Percentiles rank a stretch among this genome's conserved stretches.
Evolutionary conservation across 92 coral and sea anemone species (phyloP).

Genomic region (Paragorgia papillata): DNA sequence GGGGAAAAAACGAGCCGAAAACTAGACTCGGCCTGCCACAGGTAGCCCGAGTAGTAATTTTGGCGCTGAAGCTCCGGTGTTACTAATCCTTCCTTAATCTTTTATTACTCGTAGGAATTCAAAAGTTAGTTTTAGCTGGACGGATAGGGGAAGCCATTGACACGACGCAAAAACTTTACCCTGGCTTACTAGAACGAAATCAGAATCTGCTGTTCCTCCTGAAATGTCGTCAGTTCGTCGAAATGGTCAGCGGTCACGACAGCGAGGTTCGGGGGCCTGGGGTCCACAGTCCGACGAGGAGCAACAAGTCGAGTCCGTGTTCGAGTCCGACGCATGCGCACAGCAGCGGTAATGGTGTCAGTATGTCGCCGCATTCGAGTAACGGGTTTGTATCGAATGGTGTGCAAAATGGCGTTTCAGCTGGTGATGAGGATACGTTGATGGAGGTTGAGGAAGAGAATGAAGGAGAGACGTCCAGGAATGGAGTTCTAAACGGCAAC

Average conservation of each 20-base stretch:
- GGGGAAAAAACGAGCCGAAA: too few relatives aligned
- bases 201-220: constrained; percentile 87
- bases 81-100: too few relatives aligned
- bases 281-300: constrained; percentile 87
- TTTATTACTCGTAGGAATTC: constrained; percentile 89
- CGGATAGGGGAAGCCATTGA: constrained; percentile 99
- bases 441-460: constrained; percentile 94
- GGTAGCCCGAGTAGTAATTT: too few relatives aligned
- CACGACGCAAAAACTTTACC: constrained; percentile 91
- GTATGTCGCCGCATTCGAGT: constrained; percentile 60
- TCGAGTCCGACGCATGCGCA: constrained; percentile 97
- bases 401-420: constrained; percentile 89
- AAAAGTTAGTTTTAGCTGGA: constrained; percentile 90
- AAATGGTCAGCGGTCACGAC: constrained; percentile 98
- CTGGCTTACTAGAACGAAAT: constrained; percentile 93
- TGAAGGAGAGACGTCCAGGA: constrained; percentile 54
- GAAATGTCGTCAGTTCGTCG: constrained; percentile 98
- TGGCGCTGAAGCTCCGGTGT: too few relatives aligned
- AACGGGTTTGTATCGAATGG: constrained; percentile 92
- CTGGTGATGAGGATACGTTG: constrained; percentile 76
- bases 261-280: constrained; percentile 89
- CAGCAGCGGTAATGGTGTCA: constrained; percentile 70
- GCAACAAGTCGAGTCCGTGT: constrained; percentile 86
- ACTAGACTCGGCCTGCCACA: too few relatives aligned
- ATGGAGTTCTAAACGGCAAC: constrained; percentile 82